Base-by-base conservation (phyloP, 1,140 invertebrate genomes). In the Lordiphosa collinella region DNA sequence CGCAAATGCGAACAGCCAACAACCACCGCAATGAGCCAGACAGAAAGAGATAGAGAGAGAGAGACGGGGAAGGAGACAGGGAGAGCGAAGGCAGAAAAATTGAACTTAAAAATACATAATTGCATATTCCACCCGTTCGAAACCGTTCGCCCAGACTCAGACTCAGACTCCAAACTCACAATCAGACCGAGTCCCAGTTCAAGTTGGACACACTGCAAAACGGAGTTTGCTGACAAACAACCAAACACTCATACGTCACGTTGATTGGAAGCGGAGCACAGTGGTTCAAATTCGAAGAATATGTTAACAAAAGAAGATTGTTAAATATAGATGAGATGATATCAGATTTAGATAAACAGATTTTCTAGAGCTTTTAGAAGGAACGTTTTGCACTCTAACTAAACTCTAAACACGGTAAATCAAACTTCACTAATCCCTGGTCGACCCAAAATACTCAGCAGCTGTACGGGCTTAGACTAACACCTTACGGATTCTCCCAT, bases 41-140 rank as follows among this genome's bases (percentile, higher is more conserved):
- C 11, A 57, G 35, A 51, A 11, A 2, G 32, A 35, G 5, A 9
- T 8, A 7, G 31, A 9, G 38, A 40, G 32, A 46, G 54, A n/a
- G 62, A 44, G 40, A 29, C 50, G 40, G 62, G 61, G 37, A 51
- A 69, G 72, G 62, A 44, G 40, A 29, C 50, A 46, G 62, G 61
- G 37, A 51, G 74, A 78, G 65, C 61, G 60, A 82, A 75, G 76
- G 76, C 68, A 68, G 76, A 82, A 84, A 84, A 79, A 84, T 25
- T 73, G 79, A 84, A 84, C 78, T 84, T 84, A 78, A 84, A 84
- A 84, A 84, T 84, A 84, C 79, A 84, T 84, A 84, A 84, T 84
- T 84, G 78, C 72, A 84, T 84, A 84, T 78, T 73, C 72, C 73
- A 68, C 51, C 68, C 72, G 22, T 25, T 25, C 22, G 22, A 7